Conservation (phyloP, 2,888 invertebrate genomes). For the Calameuta filiformis region DNA sequence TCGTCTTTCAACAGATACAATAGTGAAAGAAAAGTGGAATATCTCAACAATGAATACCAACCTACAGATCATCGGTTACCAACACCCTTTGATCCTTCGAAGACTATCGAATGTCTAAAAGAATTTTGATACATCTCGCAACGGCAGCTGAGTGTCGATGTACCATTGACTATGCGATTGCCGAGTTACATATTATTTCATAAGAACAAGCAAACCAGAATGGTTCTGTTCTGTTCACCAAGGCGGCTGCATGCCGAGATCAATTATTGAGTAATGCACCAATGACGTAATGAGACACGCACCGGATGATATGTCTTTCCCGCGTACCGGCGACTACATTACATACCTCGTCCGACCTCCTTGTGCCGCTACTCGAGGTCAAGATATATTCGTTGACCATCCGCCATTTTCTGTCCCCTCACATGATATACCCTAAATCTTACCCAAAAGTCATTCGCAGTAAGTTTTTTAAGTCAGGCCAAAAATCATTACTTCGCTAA, state of each 20-base stretch:
- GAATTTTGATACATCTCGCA: not conserved
- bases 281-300: conserved; percentile 4
- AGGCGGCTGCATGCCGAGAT: not conserved
- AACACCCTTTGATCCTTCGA: not conserved
- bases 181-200: not conserved
- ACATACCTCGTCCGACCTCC: not conserved
- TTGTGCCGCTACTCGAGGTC: not conserved
- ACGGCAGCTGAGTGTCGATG: not conserved
- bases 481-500: too few species aligned
- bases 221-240: not conserved
- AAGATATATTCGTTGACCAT: not conserved
- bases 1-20: not conserved
- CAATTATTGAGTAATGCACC: conserved; percentile 8
- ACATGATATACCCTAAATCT: not conserved
- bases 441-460: not conserved
- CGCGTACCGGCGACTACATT: not conserved
- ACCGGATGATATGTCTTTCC: conserved; percentile 1
- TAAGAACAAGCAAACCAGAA: not conserved
- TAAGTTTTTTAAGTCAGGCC: too few species aligned
- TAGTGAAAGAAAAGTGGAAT: not conserved
- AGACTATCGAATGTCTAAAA: not conserved
- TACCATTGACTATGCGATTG: not conserved
- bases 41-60: not conserved
- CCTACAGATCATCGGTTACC: not conserved
- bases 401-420: not conserved